Evolutionary conservation across 30 jellyfish, hydroid and myxozoan species (phyloP).

Genomic region (Sanderia malayensis): DNA sequence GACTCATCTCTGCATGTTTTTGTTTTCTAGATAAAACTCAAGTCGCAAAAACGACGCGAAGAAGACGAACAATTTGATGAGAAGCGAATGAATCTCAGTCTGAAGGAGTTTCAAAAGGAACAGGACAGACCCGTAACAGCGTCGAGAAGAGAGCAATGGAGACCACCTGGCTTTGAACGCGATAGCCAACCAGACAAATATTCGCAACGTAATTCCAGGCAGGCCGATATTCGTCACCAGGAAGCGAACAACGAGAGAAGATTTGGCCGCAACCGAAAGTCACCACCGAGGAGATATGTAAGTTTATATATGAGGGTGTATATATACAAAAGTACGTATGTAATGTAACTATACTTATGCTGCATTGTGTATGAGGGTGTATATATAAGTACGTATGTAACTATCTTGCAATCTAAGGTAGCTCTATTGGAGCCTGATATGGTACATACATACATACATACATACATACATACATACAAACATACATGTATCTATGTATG

Average conservation of each 20-base stretch:
- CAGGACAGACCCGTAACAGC: slow-evolving; percentile 24
- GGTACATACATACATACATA: no score
- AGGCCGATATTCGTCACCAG: slow-evolving; percentile 31
- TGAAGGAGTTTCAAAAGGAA: slow-evolving; percentile 32
- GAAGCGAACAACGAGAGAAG: slow-evolving; percentile 33
- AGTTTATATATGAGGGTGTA: no score
- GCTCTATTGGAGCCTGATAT: no score
- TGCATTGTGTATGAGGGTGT: no score
- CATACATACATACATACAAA: no score
- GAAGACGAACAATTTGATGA: slow-evolving; percentile 88
- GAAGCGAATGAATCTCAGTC: slow-evolving; percentile 64
- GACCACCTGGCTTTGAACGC: slow-evolving; percentile 29
- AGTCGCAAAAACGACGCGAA: slow-evolving; percentile 80
- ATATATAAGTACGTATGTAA: no score
- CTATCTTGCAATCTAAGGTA: no score
- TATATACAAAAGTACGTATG: no score
- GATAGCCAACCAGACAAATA: slow-evolving; percentile 5
- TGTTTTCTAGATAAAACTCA: slow-evolving; percentile 76
- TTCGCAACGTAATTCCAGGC: slow-evolving; percentile 34
- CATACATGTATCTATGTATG: no score
- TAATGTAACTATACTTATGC: no score
- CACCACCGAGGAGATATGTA: slow-evolving; percentile 47
- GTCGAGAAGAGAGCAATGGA: slow-evolving; percentile 43
- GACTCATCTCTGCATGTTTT: no score
- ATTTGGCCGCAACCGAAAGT: slow-evolving; percentile 21